A percentile compares a stretch with the other conserved stretches of the same genome.
Conservation (phyloP, 1,140 invertebrate species). For the Meloidogyne hapla region DNA sequence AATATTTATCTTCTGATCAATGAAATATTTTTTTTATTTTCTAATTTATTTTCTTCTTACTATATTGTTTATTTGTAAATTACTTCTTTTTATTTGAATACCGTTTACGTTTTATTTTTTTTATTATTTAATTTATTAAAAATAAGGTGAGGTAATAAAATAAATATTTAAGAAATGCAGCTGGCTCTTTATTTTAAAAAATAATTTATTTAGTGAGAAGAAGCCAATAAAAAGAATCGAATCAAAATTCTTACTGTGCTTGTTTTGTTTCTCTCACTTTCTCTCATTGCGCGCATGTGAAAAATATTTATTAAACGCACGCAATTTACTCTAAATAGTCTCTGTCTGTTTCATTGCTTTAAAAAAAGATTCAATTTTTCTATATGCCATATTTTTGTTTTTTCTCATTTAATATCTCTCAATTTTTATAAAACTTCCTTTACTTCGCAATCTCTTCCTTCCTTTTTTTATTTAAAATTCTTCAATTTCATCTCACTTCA, state of each 20-base stretch:
- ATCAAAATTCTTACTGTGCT: background rate
- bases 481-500: too few relatives aligned
- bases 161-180: background rate
- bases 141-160: too few relatives aligned
- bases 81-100: background rate
- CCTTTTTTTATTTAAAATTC: too few relatives aligned
- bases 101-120: too few relatives aligned
- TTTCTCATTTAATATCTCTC: too few relatives aligned
- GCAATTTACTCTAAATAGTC: background rate
- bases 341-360: too few relatives aligned
- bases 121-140: too few relatives aligned
- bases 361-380: background rate
- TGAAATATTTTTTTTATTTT: background rate
- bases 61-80: background rate
- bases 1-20: background rate
- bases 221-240: background rate
- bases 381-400: background rate
- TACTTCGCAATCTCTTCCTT: background rate
- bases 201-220: background rate
- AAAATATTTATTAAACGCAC: background rate
- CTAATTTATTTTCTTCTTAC: too few relatives aligned
- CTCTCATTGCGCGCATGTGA: background rate
- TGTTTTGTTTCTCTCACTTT: background rate
- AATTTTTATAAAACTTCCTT: too few relatives aligned
- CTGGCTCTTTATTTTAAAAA: background rate